A percentile compares a stretch with the other conserved stretches of the same genome.
Evolutionary conservation across 2,888 invertebrate genomes (phyloP).

Genomic region (Dryobotodes eremita): DNA sequence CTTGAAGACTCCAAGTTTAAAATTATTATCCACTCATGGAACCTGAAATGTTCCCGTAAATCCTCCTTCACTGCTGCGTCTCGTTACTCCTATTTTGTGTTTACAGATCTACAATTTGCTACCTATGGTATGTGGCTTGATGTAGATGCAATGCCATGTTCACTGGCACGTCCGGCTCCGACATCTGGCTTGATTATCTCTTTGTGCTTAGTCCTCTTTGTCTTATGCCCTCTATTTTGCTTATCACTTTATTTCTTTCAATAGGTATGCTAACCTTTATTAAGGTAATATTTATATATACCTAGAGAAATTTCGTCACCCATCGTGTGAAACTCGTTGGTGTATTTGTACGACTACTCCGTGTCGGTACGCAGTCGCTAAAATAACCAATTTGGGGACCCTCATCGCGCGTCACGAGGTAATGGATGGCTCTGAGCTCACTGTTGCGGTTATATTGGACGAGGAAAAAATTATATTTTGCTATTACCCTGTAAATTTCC

Average conservation of each 20-base stretch:
- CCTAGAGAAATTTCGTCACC: constrained; percentile 38
- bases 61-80: neutral
- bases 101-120: neutral
- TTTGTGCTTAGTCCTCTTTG: neutral
- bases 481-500: constrained; percentile 62
- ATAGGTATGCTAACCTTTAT: neutral
- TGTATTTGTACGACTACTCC: constrained; percentile 67
- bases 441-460: constrained; percentile 70
- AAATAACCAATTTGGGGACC: constrained; percentile 80
- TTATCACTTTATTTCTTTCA: neutral
- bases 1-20: neutral
- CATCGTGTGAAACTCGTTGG: constrained; percentile 52
- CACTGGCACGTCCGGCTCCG: neutral
- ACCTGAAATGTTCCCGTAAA: neutral
- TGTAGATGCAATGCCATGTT: neutral
- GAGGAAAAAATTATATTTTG: constrained; percentile 68
- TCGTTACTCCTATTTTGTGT: neutral
- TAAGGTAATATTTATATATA: constrained; percentile 21
- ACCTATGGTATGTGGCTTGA: neutral
- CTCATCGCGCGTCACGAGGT: constrained; percentile 79
- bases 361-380: constrained; percentile 69
- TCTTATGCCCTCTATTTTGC: neutral
- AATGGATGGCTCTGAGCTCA: constrained; percentile 76
- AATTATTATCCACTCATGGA: neutral
- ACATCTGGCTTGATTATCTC: neutral